Evolutionary conservation across 2,113 vertebrate species (phyloP).

Genomic region (Oxygymnocypris stewartii): DNA sequence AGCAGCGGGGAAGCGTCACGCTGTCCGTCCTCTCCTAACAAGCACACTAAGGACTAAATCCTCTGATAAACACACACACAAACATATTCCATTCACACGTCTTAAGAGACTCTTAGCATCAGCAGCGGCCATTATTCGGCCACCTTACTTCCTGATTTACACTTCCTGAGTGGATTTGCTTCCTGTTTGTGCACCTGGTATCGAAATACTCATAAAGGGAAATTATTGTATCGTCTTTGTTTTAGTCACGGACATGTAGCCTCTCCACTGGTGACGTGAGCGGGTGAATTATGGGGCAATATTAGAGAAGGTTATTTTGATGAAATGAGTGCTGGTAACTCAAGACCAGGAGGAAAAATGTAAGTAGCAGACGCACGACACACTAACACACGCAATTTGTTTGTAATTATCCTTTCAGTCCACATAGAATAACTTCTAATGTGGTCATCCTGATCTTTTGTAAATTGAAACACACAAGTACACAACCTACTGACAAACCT

Average conservation of each 20-base stretch:
- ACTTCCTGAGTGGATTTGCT: too few species aligned
- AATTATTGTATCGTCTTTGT: conserved; percentile 25
- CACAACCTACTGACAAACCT: not conserved
- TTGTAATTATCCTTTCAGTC: not conserved
- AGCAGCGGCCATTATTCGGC: not conserved
- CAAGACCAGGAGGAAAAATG: not conserved
- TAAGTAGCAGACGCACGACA: not conserved
- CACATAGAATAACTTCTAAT: not conserved
- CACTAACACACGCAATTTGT: not conserved
- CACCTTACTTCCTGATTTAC: not conserved
- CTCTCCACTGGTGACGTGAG: not conserved
- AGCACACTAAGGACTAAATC: not conserved
- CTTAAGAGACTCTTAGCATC: conserved; percentile 8
- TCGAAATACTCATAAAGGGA: conserved; percentile 15
- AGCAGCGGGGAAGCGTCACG: conserved; percentile 82
- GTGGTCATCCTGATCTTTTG: not conserved
- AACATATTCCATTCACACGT: not conserved
- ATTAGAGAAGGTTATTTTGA: not conserved
- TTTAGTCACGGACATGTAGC: conserved; percentile 1
- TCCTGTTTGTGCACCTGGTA: conserved; percentile 5
- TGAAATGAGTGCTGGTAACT: conserved; percentile 24
- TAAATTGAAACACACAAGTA: not conserved
- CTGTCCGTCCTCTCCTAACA: conserved; percentile 84
- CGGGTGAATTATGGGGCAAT: not conserved
- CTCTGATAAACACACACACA: not conserved